phyloP scores from a whole-genome alignment of 2,797 vertebrate species.

The Eulemur coronatus region DNA sequence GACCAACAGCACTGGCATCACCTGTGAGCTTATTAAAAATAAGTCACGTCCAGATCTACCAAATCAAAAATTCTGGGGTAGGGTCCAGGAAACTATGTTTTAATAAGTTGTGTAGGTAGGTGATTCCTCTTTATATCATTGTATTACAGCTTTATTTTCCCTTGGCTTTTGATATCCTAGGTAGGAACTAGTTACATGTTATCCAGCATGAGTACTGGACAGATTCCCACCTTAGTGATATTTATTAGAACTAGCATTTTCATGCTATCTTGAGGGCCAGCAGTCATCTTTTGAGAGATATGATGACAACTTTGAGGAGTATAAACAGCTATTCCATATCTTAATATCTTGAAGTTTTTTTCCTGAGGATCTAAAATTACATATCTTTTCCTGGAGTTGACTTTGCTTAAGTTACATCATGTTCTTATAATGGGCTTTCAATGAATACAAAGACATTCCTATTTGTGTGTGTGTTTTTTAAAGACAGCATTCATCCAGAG shows the following conservation, averaged over 20 bases:
- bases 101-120: not conserved
- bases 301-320: not conserved
- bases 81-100: not conserved
- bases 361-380: not conserved
- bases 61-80: not conserved
- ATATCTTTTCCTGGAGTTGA: not conserved
- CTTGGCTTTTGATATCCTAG: not conserved
- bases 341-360: not conserved
- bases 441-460: not conserved
- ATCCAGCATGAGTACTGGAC: not conserved
- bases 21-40: not conserved
- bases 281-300: not conserved
- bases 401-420: not conserved
- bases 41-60: not conserved
- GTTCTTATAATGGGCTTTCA: not conserved
- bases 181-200: not conserved
- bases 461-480: not conserved
- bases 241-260: not conserved
- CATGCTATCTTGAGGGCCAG: not conserved
- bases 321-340: not conserved
- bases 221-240: not conserved
- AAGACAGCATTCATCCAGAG: not conserved
- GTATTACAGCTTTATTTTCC: not conserved
- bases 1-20: not conserved
- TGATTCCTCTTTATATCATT: not conserved